Evolutionary conservation across 64 coral and sea anemone species (phyloP).

Genomic region (Hydrozoanthus tunicans): DNA sequence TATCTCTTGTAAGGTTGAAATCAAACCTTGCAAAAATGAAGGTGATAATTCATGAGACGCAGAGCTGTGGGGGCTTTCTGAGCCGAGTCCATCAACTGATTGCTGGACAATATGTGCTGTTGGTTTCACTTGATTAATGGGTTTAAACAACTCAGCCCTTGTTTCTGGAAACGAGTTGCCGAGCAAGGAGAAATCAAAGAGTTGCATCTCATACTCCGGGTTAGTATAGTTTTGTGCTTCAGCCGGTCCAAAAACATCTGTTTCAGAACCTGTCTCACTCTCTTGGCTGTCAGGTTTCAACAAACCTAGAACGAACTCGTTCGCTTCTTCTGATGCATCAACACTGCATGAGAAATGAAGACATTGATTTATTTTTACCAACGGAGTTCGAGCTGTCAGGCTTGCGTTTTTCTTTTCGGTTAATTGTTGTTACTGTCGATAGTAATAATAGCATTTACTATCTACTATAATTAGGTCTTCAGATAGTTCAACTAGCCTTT

Average conservation of each 20-base stretch:
- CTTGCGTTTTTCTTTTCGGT: no score
- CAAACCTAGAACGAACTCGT: not conserved
- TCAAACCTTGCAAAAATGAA: not conserved
- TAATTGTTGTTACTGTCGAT: no score
- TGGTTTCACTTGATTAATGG: not conserved
- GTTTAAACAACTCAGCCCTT: not conserved
- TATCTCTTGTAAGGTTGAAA: not conserved
- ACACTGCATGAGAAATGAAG: not conserved
- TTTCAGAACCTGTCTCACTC: not conserved
- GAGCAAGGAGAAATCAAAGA: not conserved
- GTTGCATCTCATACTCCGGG: not conserved
- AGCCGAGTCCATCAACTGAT: not conserved
- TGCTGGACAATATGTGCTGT: not conserved
- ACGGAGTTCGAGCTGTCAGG: no score
- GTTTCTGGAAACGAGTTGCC: not conserved
- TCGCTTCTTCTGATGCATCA: not conserved
- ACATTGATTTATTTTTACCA: no score
- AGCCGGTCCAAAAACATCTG: not conserved
- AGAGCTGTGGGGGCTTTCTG: not conserved
- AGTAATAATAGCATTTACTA: no score
- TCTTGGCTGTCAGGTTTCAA: not conserved
- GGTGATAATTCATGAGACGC: not conserved
- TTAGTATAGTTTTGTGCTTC: not conserved
- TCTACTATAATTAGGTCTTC: no score
- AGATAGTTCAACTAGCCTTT: no score